phyloP scores from a whole-genome alignment of 2,888 invertebrate genomes.

The Ophioninae sp. region DNA sequence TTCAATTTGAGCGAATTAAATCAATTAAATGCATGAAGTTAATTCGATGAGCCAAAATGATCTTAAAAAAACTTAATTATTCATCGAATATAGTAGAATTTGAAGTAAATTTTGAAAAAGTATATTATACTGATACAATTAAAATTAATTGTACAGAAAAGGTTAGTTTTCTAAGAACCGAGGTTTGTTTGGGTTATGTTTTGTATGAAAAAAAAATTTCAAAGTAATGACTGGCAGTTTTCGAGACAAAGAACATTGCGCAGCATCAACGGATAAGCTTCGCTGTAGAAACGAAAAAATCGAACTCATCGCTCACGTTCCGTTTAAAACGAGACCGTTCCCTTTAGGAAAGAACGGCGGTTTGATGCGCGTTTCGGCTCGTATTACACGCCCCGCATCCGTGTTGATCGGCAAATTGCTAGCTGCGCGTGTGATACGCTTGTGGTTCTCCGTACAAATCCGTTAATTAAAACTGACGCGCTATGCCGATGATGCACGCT shows the following conservation, averaged over 20 bases:
- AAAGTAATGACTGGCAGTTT: background rate
- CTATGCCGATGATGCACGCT: constrained; percentile 34
- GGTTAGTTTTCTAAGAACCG: too few species aligned
- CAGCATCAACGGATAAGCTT: background rate
- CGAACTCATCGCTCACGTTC: background rate
- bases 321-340: background rate
- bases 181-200: too few species aligned
- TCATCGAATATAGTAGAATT: too few species aligned
- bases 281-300: background rate
- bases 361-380: background rate
- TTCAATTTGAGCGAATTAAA: too few species aligned
- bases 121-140: too few species aligned
- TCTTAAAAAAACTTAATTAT: too few species aligned
- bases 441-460: constrained; percentile 18
- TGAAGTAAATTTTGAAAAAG: too few species aligned
- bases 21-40: too few species aligned
- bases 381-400: background rate
- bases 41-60: too few species aligned
- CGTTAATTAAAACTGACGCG: constrained; percentile 44
- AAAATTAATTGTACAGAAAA: too few species aligned
- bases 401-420: constrained; percentile 14
- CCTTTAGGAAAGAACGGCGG: background rate
- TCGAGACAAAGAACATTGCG: background rate
- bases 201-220: background rate
- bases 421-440: background rate